Evolutionary conservation across 2,888 invertebrate genomes (phyloP).

Genomic region (Harpalus rufipes): DNA sequence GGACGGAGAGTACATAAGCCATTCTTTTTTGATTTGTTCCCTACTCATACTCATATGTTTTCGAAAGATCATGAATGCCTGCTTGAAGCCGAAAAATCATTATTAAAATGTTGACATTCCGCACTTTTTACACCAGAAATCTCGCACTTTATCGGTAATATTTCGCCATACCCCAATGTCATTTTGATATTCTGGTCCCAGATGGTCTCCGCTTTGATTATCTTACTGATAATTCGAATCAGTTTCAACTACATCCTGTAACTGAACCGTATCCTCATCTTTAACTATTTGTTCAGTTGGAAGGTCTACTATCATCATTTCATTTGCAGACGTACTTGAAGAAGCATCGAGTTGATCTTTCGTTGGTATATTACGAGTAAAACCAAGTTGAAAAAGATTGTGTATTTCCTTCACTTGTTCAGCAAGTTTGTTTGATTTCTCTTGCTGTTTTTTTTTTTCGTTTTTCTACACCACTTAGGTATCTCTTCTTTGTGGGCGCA

Average conservation of each 20-base stretch:
- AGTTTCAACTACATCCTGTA: conserved; percentile 4
- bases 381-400: conserved; percentile 12
- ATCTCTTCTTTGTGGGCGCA: neutral
- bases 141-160: conserved; percentile 10
- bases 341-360: conserved; percentile 3
- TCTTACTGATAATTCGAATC: neutral
- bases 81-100: neutral
- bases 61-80: neutral
- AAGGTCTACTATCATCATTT: neutral
- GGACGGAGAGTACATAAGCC: conserved; percentile 63
- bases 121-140: neutral
- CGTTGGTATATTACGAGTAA: neutral
- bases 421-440: conserved; percentile 1
- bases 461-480: conserved; percentile 2
- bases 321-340: conserved; percentile 5
- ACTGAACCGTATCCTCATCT: neutral
- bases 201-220: neutral
- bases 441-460: neutral
- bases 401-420: conserved; percentile 1
- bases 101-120: neutral
- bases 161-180: neutral
- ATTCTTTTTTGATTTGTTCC: conserved; percentile 57
- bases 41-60: neutral
- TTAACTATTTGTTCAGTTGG: neutral
- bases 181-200: neutral